phyloP scores from a whole-genome alignment of 1,140 invertebrate genomes.

The Meloidogyne hapla region DNA sequence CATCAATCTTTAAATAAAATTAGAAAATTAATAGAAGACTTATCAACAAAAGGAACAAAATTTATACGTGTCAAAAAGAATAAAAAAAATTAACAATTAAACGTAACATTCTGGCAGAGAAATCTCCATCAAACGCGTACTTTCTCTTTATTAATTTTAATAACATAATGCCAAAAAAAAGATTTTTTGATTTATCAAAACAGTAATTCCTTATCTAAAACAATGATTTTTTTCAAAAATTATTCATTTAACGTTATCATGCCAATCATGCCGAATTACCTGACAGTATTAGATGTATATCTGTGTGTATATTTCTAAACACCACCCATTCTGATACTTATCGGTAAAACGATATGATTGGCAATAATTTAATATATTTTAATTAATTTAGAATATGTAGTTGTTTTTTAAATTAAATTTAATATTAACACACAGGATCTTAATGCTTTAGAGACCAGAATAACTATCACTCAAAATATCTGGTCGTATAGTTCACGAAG shows the following conservation, averaged over 20 bases:
- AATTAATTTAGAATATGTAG: not conserved
- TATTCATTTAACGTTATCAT: too few species aligned
- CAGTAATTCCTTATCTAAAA: too few species aligned
- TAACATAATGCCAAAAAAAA: not conserved
- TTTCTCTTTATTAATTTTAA: not conserved
- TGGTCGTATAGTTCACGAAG: too few species aligned
- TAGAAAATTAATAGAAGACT: not conserved
- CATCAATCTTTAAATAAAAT: not conserved
- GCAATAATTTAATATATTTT: not conserved
- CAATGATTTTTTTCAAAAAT: too few species aligned
- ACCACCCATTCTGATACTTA: slow-evolving; percentile 15
- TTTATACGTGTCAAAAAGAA: too few species aligned
- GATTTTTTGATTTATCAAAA: too few species aligned
- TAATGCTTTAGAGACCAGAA: too few species aligned
- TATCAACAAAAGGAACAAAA: too few species aligned
- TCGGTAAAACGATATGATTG: slow-evolving; percentile 22
- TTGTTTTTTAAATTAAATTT: not conserved
- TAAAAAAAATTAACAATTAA: too few species aligned
- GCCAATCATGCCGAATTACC: slow-evolving; percentile 23
- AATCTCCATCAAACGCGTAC: not conserved
- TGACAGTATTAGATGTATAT: slow-evolving; percentile 28
- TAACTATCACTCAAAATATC: too few species aligned
- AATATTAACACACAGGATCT: too few species aligned
- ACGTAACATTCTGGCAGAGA: too few species aligned
- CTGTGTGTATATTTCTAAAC: not conserved